Base-by-base conservation (phyloP, 2,888 invertebrate genomes). In the Lucinisca nassula region DNA sequence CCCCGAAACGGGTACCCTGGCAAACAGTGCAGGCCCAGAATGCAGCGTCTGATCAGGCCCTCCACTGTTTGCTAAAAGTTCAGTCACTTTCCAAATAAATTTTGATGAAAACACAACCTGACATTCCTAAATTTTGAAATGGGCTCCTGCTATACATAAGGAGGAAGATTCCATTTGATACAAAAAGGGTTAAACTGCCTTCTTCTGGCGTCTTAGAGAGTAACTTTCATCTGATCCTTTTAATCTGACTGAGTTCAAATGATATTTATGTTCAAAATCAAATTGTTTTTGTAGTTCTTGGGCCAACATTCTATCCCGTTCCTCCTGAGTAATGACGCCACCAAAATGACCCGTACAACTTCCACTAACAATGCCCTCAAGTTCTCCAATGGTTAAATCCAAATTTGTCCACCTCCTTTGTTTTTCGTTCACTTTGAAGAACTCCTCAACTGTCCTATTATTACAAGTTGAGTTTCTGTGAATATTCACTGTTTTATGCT, bases 201-300 rank as follows among this genome's bases (percentile, higher is more conserved):
- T 67, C n/a, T 67, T 67, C 27, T 35, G 10, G 17, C 35, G 21
- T 40, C 90, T 49, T 2, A 90, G 78, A 21, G 85, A 85, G 67
- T 90, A 90, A 67, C 84, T 84, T 58, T 84, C 88, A 2, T 75
- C 45, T 8, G 84, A 72, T 0, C 90, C 90, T 74, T 90, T 88
- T 27, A 90, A 83, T 17, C 90, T 37, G n/a, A 88, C 32, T 1
- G 84, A 35, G 49, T 79, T 90, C n/a, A 90, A 27, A 30, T 81
- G 35, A 27, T 81, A 79, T 55, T 88, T 90, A 0, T 79, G 84
- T 70, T 90, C 90, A 37, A 88, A 45, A 51, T 90, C 84, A 82
- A 88, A 90, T 45, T 90, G 90, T 81, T 77, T 88, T 67, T 90
- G 90, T 14, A 90, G 67, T 32, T 87, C 77, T 8, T 75, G 21